Base-by-base conservation (phyloP, 2,113 vertebrate genomes). In the Chamaetylas fuelleborni region DNA sequence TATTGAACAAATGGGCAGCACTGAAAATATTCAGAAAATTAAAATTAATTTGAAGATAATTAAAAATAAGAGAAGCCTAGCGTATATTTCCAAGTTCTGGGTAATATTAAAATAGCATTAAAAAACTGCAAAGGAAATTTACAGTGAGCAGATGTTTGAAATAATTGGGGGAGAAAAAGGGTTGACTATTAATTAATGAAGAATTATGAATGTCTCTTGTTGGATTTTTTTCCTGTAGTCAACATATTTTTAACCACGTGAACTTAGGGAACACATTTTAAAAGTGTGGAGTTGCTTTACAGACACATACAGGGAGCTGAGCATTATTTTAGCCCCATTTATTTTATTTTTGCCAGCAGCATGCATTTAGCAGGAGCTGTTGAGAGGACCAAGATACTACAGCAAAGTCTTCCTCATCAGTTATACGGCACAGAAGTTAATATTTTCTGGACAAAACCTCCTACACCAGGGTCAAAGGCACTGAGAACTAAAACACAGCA, bases 1-100 rank as follows among this genome's bases (percentile, higher is more conserved):
- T 98, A 98, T 98, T 97, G 97, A 97, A 94, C 92, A 93, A 97
- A 90, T 92, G 93, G 90, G 82, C 83, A 96, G 92, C 85, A 72
- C 87, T 86, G 83, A 97, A 98, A 97, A 96, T 94, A 97, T 92
- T 93, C 95, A 95, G 82, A 97, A 98, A 97, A 97, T 91, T 95
- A 97, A 97, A 98, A 98, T 97, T 98, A 97, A 98, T 97, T 97
- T 97, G 83, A 97, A 98, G 98, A 97, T 98, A 97, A 98, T 98
- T 98, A 98, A 98, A 98, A 97, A 93, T 96, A 94, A 97, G 94
- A 95, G 97, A 94, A 97, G 72, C 67, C 81, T 86, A 92, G 95
- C 78, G 58, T 96, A 90, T 81, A 56, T 43, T 91, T 97, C 97
- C 95, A 97, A 96, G 96, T 89, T 94, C 95, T 97, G 93, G 85